A percentile compares a stretch with the other conserved stretches of the same genome.
Conservation (phyloP, 2,113 vertebrate species). For the Salvelinus alpinus region DNA sequence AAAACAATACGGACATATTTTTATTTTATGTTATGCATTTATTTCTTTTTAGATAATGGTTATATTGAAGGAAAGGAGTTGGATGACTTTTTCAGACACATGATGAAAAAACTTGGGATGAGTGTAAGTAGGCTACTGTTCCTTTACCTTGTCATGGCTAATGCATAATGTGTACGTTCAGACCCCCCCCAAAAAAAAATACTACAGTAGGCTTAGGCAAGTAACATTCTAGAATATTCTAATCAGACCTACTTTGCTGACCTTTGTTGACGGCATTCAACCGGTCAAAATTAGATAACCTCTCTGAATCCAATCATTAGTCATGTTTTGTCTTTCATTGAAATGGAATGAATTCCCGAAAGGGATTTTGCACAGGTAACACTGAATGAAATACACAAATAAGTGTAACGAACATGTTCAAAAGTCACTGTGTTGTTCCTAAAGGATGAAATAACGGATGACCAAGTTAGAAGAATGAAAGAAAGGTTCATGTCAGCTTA, state of each 20-base stretch:
- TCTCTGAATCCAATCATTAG: neutral
- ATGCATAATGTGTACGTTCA: neutral
- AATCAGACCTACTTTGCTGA: neutral
- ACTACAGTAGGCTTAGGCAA: too few relatives aligned
- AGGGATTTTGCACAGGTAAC: neutral
- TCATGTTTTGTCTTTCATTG: neutral
- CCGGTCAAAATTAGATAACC: neutral
- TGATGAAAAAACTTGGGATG: slow-evolving; percentile 72
- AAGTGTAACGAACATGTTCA: neutral
- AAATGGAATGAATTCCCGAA: neutral
- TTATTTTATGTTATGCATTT: slow-evolving; percentile 53
- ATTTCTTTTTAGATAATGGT: slow-evolving; percentile 79
- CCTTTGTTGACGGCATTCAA: neutral
- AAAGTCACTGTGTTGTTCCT: slow-evolving; percentile 12
- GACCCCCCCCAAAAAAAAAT: neutral
- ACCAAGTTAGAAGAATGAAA: slow-evolving; percentile 72
- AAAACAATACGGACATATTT: neutral
- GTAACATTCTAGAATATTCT: too few relatives aligned
- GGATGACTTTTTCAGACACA: slow-evolving; percentile 79
- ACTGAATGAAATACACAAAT: neutral
- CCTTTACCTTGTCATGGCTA: too few relatives aligned
- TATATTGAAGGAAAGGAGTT: slow-evolving; percentile 82
- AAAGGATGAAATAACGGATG: slow-evolving; percentile 69
- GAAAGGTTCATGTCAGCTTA: slow-evolving; percentile 65
- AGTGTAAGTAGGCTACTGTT: slow-evolving; percentile 68